Percentiles rank a stretch among this genome's conserved stretches.
Conservation (phyloP, 2,888 invertebrate species). For the Aphidius colemani region DNA sequence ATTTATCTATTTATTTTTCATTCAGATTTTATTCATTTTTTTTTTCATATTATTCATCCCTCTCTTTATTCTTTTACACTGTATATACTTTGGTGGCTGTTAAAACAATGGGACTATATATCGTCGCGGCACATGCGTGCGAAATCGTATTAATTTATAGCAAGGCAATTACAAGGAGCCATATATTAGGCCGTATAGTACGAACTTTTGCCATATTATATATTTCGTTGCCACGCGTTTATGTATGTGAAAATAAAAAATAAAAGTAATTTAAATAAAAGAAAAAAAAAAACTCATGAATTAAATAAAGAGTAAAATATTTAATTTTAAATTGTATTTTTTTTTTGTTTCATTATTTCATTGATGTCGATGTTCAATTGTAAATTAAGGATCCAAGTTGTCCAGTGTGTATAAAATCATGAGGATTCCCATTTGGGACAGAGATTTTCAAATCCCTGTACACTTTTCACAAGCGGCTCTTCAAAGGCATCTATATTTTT, state of each 20-base stretch:
- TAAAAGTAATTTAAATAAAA: constrained; percentile 3
- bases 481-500: too few species aligned
- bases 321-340: too few species aligned
- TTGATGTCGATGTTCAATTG: too few species aligned
- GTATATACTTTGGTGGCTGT: constrained; percentile 14
- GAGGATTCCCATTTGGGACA: too few species aligned
- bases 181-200: constrained; percentile 47
- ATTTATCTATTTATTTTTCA: not conserved
- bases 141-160: constrained; percentile 56
- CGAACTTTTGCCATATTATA: constrained; percentile 15
- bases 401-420: too few species aligned
- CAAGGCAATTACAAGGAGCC: constrained; percentile 55
- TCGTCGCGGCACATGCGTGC: constrained; percentile 49
- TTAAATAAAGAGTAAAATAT: too few species aligned
- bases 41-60: constrained; percentile 15
- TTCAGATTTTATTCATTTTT: constrained; percentile 1
- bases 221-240: constrained; percentile 11
- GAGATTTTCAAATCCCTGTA: too few species aligned
- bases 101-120: constrained; percentile 51
- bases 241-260: not conserved
- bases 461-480: too few species aligned
- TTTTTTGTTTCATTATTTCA: too few species aligned
- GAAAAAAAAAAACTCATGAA: not conserved
- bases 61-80: constrained; percentile 4
- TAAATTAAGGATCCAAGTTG: too few species aligned